phyloP scores from a whole-genome alignment of 2,113 vertebrate genomes.

The Colossoma macropomum region DNA sequence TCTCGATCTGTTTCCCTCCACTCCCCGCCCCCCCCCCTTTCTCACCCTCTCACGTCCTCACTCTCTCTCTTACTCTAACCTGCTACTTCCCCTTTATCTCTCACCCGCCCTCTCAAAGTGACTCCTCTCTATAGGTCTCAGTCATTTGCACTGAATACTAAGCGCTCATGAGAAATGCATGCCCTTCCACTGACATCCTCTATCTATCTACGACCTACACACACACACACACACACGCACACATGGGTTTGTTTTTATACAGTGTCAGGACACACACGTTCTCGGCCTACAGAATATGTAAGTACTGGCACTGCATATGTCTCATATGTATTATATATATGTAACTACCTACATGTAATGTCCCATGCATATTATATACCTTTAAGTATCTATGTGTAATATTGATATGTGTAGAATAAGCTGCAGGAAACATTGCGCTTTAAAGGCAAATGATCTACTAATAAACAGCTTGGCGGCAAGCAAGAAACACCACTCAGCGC shows the following conservation, averaged over 20 bases:
- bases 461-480: too few species aligned
- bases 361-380: too few species aligned
- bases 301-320: too few species aligned
- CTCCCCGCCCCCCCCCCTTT: not conserved
- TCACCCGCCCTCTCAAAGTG: conserved; percentile 33
- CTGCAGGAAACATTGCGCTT: too few species aligned
- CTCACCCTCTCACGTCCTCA: conserved; percentile 11
- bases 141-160: conserved; percentile 11
- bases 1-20: conserved; percentile 31
- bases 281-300: too few species aligned
- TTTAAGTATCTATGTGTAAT: too few species aligned
- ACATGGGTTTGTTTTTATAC: not conserved
- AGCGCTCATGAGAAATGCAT: not conserved
- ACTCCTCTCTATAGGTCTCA: not conserved
- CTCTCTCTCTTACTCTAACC: conserved; percentile 3
- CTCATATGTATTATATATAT: too few species aligned
- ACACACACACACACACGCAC: not conserved
- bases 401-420: too few species aligned
- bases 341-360: too few species aligned
- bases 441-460: too few species aligned
- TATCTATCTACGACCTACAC: not conserved
- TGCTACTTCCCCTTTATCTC: conserved; percentile 53
- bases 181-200: not conserved
- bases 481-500: too few species aligned
- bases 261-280: not conserved